Evolutionary conservation across 1,140 invertebrate genomes (phyloP), one percentile per base, ranked within the genome.

Genomic region (Trichonephila clavipes): DNA sequence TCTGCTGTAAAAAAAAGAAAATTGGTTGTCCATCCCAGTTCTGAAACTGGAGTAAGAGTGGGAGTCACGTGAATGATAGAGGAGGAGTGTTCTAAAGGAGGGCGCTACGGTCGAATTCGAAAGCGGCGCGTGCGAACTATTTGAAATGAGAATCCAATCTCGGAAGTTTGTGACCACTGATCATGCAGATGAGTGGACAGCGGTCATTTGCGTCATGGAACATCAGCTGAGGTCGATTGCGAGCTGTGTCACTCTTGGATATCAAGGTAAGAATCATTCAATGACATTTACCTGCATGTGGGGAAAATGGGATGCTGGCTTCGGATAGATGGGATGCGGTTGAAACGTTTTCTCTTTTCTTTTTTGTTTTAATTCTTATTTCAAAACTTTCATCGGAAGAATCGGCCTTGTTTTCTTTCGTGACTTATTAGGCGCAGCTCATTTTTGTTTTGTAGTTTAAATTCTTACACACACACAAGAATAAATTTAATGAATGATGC

Each of bases 161-260:
- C 28, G 72, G 34, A 91, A 64, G 34, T 90, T 44, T 59, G 40
- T 91, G 77, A 91, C 90, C 90, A 91, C 58, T 64, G 81, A 91
- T 83, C 59, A 85, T 91, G 90, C 59, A 61, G 90, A 83, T 81
- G 90, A 91, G 61, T 91, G 90, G 90, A 91, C 90, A 91, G 59
- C 77, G 90, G 90, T 85, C 81, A 91, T 51, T 91, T 61, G 61
- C 72, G 81, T 83, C 51, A 91, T 91, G 90, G 90, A 91, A 85
- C 77, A 83, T 14, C 90, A 81, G 59, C 44, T 91, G 77, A 85
- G 61, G 61, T 66, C 90, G 62, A 77, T 28, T 61, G 34, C n/a
- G 18, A 81, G 72, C 40, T 91, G 24, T 66, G 89, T 90, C 34
- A 90, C 72, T 28, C n/a, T 90, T 16, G 89, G 89, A 61, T 91